Percentiles rank a stretch among this genome's conserved stretches.
These are phyloP conservation scores for Thamnaconus septentrionalis DNA, from an alignment of 2,113 vertebrate species.

Conservation along the genomic window DNA sequence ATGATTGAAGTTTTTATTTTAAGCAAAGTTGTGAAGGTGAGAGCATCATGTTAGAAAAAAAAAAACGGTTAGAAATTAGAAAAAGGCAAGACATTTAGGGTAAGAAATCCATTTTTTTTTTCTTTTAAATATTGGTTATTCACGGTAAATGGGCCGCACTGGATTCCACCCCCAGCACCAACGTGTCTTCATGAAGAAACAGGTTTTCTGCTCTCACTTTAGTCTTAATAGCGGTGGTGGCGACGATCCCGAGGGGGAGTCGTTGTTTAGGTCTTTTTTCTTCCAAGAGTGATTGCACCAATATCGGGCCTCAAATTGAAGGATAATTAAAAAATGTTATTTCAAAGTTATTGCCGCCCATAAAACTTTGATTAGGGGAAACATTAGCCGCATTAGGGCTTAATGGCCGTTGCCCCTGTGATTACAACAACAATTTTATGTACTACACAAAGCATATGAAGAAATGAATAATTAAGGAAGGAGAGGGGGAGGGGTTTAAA, in stretches of 20 bases:
- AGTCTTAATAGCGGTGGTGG: slow-evolving; percentile 59
- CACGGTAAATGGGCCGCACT: slow-evolving; percentile 39
- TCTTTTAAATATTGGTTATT: slow-evolving; percentile 16
- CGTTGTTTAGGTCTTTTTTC: slow-evolving; percentile 74
- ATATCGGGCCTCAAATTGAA: slow-evolving; percentile 92
- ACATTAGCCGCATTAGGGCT: slow-evolving; percentile 91
- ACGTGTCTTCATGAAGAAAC: slow-evolving; percentile 30
- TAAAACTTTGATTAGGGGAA: slow-evolving; percentile 98
- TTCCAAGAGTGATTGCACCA: slow-evolving; percentile 88
- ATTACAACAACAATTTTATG: slow-evolving; percentile 95
- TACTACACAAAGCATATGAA: slow-evolving; percentile 70
- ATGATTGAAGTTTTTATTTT: too few relatives aligned
- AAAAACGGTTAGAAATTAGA: too few relatives aligned
- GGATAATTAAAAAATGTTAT: slow-evolving; percentile 99
- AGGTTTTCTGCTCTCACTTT: slow-evolving; percentile 55
- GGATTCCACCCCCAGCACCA: slow-evolving; percentile 24
- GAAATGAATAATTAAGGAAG: slow-evolving; percentile 69
- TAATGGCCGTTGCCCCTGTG: slow-evolving; percentile 94
- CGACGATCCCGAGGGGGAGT: slow-evolving; percentile 58
- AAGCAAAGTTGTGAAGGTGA: too few relatives aligned
- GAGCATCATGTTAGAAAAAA: too few relatives aligned
- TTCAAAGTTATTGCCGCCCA: slow-evolving; percentile 96
- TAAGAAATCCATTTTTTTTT: too few relatives aligned
- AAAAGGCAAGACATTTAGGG: too few relatives aligned
- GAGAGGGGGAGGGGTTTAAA: slow-evolving; percentile 46